Base-by-base conservation (phyloP, 2,888 invertebrate genomes). In the Ichneumon xanthorius region DNA sequence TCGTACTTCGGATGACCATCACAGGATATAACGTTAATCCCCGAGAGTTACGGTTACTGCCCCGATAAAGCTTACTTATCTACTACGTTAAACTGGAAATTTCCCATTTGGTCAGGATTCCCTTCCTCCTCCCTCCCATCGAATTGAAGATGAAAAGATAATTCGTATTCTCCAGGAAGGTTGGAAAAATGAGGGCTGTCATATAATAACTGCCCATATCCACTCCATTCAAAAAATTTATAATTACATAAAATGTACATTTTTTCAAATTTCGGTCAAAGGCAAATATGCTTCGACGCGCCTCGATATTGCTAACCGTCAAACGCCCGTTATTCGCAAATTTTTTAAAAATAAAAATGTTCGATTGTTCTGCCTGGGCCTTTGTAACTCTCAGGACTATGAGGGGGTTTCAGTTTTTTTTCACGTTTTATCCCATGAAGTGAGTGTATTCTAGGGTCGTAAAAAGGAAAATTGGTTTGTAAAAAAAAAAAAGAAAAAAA, bases 1-100 rank as follows among this genome's bases (percentile, higher is more conserved):
- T 80, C 71, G 75, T 82, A 80, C 71, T 22, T 61, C 33, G 79
- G 82, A 61, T 79, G 75, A 85, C 85, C 82, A 67, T 71, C 30
- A 71, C 30, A 30, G 67, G 80, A 63, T 80, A 80, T 77, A 80
- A 77, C 80, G 85, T 80, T 85, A 82, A 85, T 85, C 85, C 85
- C 76, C 67, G 11, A 58, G 61, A 85, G 85, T 85, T 85, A 85
- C 72, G 85, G 85, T 85, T 82, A 85, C 82, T 76, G 80, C 76
- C 79, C 71, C 85, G 68, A 85, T 85, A 85, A 85, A 85, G 77
- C 85, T 85, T 82, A 85, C 85, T 85, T 82, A 85, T 85, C 85
- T 85, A 82, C 85, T 85, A 72, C 80, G 85, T 85, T 85, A 82
- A 85, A 82, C 85, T 82, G 80, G 71, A 85, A 80, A 85, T 82